A percentile compares a stretch with the other conserved stretches of the same genome.
Conservation (phyloP, 2,888 invertebrate species). For the Mesorhabditis belari region DNA sequence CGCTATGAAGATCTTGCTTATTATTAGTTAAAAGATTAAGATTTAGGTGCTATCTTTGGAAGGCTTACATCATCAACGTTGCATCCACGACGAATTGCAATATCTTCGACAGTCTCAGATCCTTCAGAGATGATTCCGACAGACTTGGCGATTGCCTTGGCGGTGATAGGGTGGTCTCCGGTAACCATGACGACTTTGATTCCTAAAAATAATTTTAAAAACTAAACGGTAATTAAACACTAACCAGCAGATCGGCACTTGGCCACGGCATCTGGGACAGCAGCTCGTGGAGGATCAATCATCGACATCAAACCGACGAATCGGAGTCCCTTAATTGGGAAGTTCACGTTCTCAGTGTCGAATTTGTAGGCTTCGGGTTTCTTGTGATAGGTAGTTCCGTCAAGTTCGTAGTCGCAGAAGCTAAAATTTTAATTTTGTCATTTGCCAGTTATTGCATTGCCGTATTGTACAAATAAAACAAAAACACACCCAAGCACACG, state of each 20-base stretch:
- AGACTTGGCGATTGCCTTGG: conserved; percentile 61
- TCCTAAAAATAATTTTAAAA: background rate
- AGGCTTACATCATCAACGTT: conserved; percentile 76
- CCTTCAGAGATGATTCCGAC: conserved; percentile 61
- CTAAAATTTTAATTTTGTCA: too few relatives aligned
- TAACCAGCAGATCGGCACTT: conserved; percentile 56
- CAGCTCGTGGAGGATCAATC: conserved; percentile 57
- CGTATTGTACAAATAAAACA: too few relatives aligned
- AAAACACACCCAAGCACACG: conserved; percentile 69
- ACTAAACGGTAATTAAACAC: conserved; percentile 27
- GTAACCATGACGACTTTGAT: conserved; percentile 60
- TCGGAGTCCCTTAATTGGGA: conserved; percentile 61
- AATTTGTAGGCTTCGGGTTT: conserved; percentile 85
- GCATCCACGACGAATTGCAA: conserved; percentile 78
- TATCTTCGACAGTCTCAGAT: conserved; percentile 60
- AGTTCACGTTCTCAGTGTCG: conserved; percentile 61
- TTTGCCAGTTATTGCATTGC: too few relatives aligned
- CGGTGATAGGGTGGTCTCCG: conserved; percentile 61
- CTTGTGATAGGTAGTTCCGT: conserved; percentile 83
- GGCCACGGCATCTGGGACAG: conserved; percentile 56
- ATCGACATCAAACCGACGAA: conserved; percentile 56
- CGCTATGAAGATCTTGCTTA: too few relatives aligned
- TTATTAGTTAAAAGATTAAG: too few relatives aligned
- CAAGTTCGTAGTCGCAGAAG: conserved; percentile 87
- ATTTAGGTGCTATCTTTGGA: too few relatives aligned